A percentile compares a stretch with the other conserved stretches of the same genome.
Conservation (phyloP, 2,888 invertebrate species). For the Standfussiana lucernea region DNA sequence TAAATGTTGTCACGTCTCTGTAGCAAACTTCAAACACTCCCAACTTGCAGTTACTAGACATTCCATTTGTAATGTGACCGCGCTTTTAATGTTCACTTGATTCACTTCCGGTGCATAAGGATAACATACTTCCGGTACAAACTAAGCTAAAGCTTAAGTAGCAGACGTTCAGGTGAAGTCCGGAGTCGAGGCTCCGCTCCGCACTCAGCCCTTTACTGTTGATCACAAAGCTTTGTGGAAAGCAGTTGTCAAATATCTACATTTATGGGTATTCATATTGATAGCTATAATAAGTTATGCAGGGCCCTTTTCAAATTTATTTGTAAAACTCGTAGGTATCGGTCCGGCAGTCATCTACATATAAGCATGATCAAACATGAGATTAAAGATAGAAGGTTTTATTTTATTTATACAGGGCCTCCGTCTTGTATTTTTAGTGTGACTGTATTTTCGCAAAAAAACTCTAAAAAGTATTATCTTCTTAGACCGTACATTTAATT, state of each 20-base stretch:
- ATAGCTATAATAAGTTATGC: background rate
- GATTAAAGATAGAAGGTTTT: too few species aligned
- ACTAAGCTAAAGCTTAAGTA: background rate
- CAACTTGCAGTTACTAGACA: background rate
- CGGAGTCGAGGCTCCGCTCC: background rate
- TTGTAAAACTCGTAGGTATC: background rate
- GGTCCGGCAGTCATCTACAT: too few species aligned
- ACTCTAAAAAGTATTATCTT: background rate
- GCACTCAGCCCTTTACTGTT: background rate
- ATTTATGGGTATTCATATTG: background rate
- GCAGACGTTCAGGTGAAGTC: background rate
- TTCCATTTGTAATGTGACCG: background rate
- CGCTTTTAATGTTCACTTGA: constrained; percentile 11
- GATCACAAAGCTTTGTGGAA: background rate
- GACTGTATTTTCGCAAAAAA: background rate
- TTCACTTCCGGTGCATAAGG: background rate
- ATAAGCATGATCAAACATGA: too few species aligned
- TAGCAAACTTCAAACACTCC: constrained; percentile 4
- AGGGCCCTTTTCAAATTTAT: background rate
- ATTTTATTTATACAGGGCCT: too few species aligned
- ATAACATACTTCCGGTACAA: background rate
- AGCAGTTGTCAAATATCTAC: background rate
- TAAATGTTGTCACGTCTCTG: background rate
- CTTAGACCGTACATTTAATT: background rate
- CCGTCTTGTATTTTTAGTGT: background rate